Percentiles rank a stretch among this genome's conserved stretches.
These are phyloP conservation scores for Spilosoma lubricipeda DNA, from an alignment of 2,888 invertebrate genomes.

Conservation along the genomic window DNA sequence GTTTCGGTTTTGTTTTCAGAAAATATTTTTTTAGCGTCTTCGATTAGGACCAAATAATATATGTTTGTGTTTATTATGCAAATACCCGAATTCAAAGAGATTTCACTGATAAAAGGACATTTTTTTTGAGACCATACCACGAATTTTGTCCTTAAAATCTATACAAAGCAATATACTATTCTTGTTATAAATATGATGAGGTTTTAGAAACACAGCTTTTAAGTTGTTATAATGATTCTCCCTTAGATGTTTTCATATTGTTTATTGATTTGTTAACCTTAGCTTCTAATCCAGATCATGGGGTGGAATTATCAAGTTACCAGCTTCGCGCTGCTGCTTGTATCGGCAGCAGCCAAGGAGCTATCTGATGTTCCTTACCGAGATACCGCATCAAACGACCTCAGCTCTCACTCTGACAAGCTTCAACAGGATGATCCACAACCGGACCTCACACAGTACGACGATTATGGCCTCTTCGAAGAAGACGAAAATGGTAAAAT, in stretches of 20 bases:
- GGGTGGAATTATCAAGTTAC: slow-evolving; percentile 63
- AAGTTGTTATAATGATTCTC: neutral
- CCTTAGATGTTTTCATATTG: neutral
- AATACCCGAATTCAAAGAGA: no score
- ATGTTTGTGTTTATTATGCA: no score
- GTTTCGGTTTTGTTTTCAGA: no score
- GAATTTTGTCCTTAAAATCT: no score
- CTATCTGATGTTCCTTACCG: slow-evolving; percentile 57
- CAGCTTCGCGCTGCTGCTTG: slow-evolving; percentile 67
- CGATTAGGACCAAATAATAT: no score
- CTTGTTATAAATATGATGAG: neutral
- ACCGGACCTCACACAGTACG: slow-evolving; percentile 64
- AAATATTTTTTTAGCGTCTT: no score
- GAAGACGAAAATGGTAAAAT: slow-evolving; percentile 72
- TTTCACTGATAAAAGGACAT: no score
- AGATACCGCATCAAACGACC: slow-evolving; percentile 56
- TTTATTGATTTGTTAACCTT: no score
- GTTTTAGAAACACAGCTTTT: no score
- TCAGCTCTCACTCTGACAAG: slow-evolving; percentile 59
- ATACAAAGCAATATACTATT: no score
- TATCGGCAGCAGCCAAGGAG: slow-evolving; percentile 69
- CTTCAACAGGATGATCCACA: slow-evolving; percentile 52
- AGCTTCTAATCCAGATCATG: slow-evolving; percentile 54
- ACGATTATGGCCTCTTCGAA: slow-evolving; percentile 71
- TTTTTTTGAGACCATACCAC: no score